Evolutionary conservation across 2,113 vertebrate genomes (phyloP), one percentile per base, ranked within the genome.

Genomic region (Tragelaphus imberbis): DNA sequence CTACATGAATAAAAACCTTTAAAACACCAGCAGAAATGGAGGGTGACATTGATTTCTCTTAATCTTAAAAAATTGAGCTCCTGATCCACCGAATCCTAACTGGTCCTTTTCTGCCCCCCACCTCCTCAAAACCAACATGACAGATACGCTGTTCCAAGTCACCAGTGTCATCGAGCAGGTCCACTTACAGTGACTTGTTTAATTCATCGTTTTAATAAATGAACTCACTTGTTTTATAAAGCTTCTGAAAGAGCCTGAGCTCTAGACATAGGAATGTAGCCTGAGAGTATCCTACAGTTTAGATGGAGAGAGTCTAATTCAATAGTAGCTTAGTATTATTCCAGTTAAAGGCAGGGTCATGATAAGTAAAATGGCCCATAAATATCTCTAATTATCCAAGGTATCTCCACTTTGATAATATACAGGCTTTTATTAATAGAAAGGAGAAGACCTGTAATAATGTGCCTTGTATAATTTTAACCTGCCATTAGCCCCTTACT

Each of bases 21-120:
- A 21, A 92, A 95, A 82, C 4, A 91, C 3, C 10, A 93, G 51
- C 33, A 55, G 11, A 51, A 87, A 59, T 55, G 15, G 13, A 77
- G 9, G 4, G 2, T 82, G 9, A 49, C 5, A 9, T 28, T 53
- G 49, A 51, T 61, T 85, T 65, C 61, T 77, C 12, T 63, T 65
- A 17, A 27, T 33, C 75, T 25, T 68, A 79, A 94, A 30, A 94
- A 28, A 44, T 2, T 36, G 77, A 85, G n/a, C 2, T 58, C 17
- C 33, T 7, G 27, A 36, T 2, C 11, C 23, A n/a, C 13, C 51
- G 0, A 44, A 25, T 28, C 28, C 27, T 5, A 40, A 53, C 25
- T 3, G 28, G 1, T 55, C 15, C 13, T 2, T 92, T n/a, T 13
- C 17, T 12, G 1, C 3, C 14, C 8, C 21, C 7, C 2, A 21